A percentile compares a stretch with the other conserved stretches of the same genome.
Evolutionary conservation across 2,888 invertebrate genomes (phyloP).

Genomic region (Pseudeuparius sepicola): DNA sequence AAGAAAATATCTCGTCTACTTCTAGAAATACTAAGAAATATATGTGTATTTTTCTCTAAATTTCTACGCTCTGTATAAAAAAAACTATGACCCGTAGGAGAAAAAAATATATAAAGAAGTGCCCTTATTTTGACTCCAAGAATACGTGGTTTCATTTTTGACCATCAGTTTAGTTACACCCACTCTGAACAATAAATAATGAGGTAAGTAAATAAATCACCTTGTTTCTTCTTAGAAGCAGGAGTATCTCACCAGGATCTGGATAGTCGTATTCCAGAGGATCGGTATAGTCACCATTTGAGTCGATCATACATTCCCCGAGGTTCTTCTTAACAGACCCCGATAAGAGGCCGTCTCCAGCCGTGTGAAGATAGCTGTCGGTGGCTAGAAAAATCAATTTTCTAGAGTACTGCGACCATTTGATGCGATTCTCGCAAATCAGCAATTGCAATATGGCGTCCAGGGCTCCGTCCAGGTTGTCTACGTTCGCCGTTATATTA

Average conservation of each 20-base stretch:
- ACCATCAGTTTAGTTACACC: no score
- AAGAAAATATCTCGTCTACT: no score
- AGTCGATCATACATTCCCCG: conserved; percentile 23
- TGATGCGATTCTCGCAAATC: conserved; percentile 52
- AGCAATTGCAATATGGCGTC: conserved; percentile 78
- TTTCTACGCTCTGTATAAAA: no score
- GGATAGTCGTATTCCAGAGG: conserved; percentile 62
- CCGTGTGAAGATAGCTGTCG: conserved; percentile 41
- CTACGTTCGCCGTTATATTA: conserved; percentile 27
- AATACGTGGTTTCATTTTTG: no score
- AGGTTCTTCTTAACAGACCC: conserved; percentile 35
- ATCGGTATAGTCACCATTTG: conserved; percentile 42
- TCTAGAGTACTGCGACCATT: conserved; percentile 64
- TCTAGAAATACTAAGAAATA: no score
- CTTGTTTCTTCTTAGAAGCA: conserved; percentile 28
- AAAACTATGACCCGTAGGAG: no score
- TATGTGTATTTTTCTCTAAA: no score
- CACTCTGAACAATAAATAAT: background rate
- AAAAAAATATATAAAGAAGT: no score
- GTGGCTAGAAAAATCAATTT: conserved; percentile 29
- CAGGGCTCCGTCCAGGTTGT: conserved; percentile 58
- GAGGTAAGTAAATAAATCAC: conserved; percentile 15
- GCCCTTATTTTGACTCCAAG: no score
- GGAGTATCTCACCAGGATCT: conserved; percentile 38
- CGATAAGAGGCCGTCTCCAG: conserved; percentile 65